phyloP scores from a whole-genome alignment of 2,797 vertebrate genomes.

The Chrysocyon brachyurus region DNA sequence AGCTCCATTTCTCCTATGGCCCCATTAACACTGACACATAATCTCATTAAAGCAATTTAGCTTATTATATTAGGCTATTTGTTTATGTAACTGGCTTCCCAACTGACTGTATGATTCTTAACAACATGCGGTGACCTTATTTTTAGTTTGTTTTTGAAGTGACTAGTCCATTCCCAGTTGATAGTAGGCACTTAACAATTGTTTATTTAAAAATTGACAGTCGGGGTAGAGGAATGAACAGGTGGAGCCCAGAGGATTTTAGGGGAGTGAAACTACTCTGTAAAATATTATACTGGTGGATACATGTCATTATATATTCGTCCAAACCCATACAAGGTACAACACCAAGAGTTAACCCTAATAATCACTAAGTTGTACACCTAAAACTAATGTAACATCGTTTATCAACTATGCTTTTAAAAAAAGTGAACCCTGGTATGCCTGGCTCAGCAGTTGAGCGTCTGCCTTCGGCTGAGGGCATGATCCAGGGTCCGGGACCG shows the following conservation, averaged over 20 bases:
- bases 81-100: background rate
- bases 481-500: too few species aligned
- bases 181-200: background rate
- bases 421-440: background rate
- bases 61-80: background rate
- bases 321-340: background rate
- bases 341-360: background rate
- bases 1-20: background rate
- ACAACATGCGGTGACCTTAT: background rate
- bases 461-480: too few species aligned
- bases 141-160: background rate
- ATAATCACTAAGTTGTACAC: background rate
- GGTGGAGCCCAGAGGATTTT: background rate
- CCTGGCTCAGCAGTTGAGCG: too few species aligned
- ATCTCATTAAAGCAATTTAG: constrained; percentile 33
- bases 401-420: background rate
- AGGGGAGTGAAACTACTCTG: background rate
- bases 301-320: background rate
- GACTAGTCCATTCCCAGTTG: background rate
- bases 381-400: background rate
- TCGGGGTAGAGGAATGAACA: background rate
- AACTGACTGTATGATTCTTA: background rate
- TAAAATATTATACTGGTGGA: background rate
- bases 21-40: background rate
- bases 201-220: constrained; percentile 18